Base-by-base conservation (phyloP, 2,113 vertebrate species). In the Heterotis niloticus region DNA sequence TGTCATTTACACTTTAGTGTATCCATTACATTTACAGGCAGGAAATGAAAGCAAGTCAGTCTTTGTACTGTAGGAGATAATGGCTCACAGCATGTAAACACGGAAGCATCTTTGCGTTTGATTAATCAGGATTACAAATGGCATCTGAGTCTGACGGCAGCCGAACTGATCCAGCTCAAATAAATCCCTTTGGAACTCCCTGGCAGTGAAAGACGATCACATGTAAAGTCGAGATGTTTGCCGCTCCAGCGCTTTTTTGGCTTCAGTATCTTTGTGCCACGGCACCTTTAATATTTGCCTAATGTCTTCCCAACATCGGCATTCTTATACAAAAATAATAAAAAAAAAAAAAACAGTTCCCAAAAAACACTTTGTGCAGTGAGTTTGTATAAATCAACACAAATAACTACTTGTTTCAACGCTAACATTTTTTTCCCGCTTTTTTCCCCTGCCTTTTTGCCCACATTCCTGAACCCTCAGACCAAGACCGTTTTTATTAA, bases 51-150 rank as follows among this genome's bases (percentile, higher is more conserved):
- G 71, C 12, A 28, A n/a, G 54, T 26, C 23, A 0, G 14, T 24
- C 23, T 28, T 26, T 74, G 54, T 62, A 11, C 59, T 62, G 71
- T 10, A 59, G 64, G 71, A 59, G 54, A 74, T 56, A 57, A 74
- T 29, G 7, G 34, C 20, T 57, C 23, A 20, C 56, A 54, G 64
- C n/a, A 14, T 14, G 59, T 62, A 62, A 11, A 74, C 71, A 74
- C 26, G 54, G 5, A 74, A 57, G 57, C n/a, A 44, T 57, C 16
- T 13, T 14, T 57, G 23, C 34, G 3, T 2, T 16, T 18, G 54
- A 74, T 74, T 57, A 51, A 23, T 74, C 71, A 74, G 51, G n/a
- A 59, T 74, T 57, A 57, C 71, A 57, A 44, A 24, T 54, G 14
- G 23, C 57, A 54, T 44, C 34, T 7, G 20, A 28, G 56, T 74